A percentile compares a stretch with the other conserved stretches of the same genome.
phyloP scores from a whole-genome alignment of 2,888 invertebrate species.

The Galerucella pusilla region DNA sequence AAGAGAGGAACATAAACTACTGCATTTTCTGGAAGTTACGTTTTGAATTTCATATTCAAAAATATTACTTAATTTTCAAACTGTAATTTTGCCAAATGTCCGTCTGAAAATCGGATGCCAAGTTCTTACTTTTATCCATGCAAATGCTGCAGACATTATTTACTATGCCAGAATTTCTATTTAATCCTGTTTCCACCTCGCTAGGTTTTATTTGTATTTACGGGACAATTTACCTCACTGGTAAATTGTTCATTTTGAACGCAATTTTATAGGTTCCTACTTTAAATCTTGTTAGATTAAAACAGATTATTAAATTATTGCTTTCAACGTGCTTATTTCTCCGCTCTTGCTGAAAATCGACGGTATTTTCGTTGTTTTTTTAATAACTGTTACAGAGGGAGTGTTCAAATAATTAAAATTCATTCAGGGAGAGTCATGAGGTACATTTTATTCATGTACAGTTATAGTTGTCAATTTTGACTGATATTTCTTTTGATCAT shows the following conservation, averaged over 20 bases:
- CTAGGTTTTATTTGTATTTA: conserved; percentile 35
- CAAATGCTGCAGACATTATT: conserved; percentile 44
- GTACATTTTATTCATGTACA: too few species aligned
- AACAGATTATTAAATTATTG: conserved; percentile 13
- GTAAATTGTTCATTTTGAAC: conserved; percentile 17
- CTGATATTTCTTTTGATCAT: too few species aligned
- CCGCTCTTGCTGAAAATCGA: neutral
- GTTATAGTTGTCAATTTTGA: too few species aligned
- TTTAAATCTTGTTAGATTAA: conserved; percentile 13
- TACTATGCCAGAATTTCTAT: conserved; percentile 40
- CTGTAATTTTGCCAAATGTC: conserved; percentile 48
- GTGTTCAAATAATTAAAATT: neutral
- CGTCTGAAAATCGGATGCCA: conserved; percentile 38
- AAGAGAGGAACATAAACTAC: conserved; percentile 24
- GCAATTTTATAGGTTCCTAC: conserved; percentile 6
- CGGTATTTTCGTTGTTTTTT: neutral
- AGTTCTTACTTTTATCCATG: conserved; percentile 43
- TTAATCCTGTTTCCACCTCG: conserved; percentile 45
- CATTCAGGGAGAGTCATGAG: neutral
- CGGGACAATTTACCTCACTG: conserved; percentile 21
- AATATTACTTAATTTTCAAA: conserved; percentile 48
- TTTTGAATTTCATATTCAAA: conserved; percentile 43
- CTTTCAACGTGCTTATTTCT: conserved; percentile 4
- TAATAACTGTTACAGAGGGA: neutral
- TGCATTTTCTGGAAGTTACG: conserved; percentile 27